Base-by-base conservation (phyloP, 2,113 vertebrate genomes). In the Eubucco bourcierii region DNA sequence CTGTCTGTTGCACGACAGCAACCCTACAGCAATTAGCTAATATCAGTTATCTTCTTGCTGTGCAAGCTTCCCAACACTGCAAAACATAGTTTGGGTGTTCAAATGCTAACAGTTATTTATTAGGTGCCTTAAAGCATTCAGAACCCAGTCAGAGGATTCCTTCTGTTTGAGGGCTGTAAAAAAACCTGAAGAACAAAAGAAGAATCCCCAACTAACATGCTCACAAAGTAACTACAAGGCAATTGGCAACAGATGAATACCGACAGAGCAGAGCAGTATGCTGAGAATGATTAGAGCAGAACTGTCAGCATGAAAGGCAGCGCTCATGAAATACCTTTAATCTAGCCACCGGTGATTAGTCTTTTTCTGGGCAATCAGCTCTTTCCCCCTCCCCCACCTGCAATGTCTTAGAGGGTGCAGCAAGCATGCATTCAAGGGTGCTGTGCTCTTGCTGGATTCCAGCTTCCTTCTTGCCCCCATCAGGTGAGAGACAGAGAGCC, bases 171-270 rank as follows among this genome's bases (percentile, higher is more conserved):
- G 71, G 58, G 66, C 80, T 63, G 55, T 81, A 83, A 91, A 94
- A 81, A 73, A 52, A 24, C 50, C 50, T 66, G 81, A 80, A 94
- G 90, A 91, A 80, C 61, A 84, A 90, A 88, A 91, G 90, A 80
- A 81, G 83, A 94, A 59, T 87, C 74, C 88, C 74, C 77, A 75
- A 47, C 90, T 80, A 86, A 88, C 85, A 75, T 0, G 0, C 82
- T 93, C 82, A 64, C 76, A 67, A 90, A 93, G 82, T 95, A 84
- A 94, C 94, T 95, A 90, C 80, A 68, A 95, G 92, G 83, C 92
- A 93, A 84, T 88, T 96, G 95, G 92, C 95, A 94, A 91, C 93
- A 95, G 93, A 95, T 93, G 83, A 96, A 90, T 53, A 61, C 44
- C 0, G 39, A 78, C 60, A 80, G 81, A 90, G 88, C 87, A 90